Evolutionary conservation across 1,140 invertebrate genomes (phyloP).

Genomic region (Ectropis grisescens): DNA sequence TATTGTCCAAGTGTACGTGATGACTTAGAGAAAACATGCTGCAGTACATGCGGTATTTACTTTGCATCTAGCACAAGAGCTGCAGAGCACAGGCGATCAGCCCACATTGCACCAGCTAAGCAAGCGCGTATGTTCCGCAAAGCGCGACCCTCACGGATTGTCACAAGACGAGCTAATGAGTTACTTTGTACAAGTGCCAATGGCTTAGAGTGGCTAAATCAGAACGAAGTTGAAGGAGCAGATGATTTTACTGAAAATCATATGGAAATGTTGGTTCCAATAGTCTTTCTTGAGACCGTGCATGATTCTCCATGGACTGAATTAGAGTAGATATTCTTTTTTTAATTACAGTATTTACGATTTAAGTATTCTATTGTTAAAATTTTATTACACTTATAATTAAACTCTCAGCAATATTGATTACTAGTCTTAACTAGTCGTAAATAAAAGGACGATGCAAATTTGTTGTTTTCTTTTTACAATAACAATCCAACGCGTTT

Average conservation of each 20-base stretch:
- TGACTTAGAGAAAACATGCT: conserved; percentile 1
- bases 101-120: conserved; percentile 1
- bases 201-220: conserved; percentile 5
- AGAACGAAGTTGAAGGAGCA: conserved; percentile 11
- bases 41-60: conserved; percentile 1
- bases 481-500: no score
- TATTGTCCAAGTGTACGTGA: conserved; percentile 1
- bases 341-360: background rate
- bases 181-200: conserved; percentile 1
- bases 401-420: conserved; percentile 2
- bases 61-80: conserved; percentile 1
- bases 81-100: conserved; percentile 1
- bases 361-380: conserved; percentile 1
- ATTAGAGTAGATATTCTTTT: conserved; percentile 2
- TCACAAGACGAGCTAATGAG: conserved; percentile 1
- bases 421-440: background rate
- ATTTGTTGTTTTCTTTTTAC: no score
- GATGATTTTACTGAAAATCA: conserved; percentile 12
- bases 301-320: conserved; percentile 13
- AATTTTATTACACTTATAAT: conserved; percentile 3
- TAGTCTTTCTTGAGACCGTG: conserved; percentile 11
- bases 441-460: no score
- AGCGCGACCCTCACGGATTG: conserved; percentile 1
- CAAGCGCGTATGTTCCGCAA: conserved; percentile 1
- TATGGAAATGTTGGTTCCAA: conserved; percentile 13